Evolutionary conservation across 2,888 invertebrate genomes (phyloP).

Genomic region (Hirtodrosophila histrioides): DNA sequence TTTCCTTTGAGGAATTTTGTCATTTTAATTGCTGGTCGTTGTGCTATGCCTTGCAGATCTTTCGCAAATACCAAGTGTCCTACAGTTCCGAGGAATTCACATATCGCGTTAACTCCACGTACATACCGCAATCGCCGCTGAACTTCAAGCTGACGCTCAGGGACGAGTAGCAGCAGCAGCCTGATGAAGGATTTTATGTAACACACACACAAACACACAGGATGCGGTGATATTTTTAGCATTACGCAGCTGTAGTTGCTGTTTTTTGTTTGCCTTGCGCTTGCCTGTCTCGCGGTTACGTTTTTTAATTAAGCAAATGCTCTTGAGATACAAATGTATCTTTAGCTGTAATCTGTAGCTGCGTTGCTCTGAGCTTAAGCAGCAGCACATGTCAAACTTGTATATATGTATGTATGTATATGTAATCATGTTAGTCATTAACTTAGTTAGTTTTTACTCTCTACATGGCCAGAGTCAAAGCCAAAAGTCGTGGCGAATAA

Average conservation of each 20-base stretch:
- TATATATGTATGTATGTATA: constrained; percentile 24
- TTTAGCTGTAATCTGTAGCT: constrained; percentile 9
- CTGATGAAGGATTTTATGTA: constrained; percentile 5
- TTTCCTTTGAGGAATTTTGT: neutral
- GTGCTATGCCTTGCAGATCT: constrained; percentile 85
- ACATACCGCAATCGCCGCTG: constrained; percentile 89
- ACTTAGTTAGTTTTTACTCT: constrained; percentile 27
- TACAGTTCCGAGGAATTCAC: constrained; percentile 88
- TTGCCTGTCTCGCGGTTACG: constrained; percentile 18
- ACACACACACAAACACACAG: constrained; percentile 9
- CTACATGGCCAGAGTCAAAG: neutral
- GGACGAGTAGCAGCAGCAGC: constrained; percentile 62
- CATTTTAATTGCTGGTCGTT: constrained; percentile 22
- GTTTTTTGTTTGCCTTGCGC: constrained; percentile 13
- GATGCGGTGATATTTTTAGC: constrained; percentile 55
- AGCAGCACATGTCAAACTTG: constrained; percentile 9
- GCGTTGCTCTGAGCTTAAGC: constrained; percentile 5
- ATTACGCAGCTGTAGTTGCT: constrained; percentile 10
- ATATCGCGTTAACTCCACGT: constrained; percentile 90
- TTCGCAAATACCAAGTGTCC: constrained; percentile 89
- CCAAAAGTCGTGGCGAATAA: constrained; percentile 56
- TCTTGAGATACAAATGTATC: constrained; percentile 44
- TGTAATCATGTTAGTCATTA: constrained; percentile 36
- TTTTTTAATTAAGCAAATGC: constrained; percentile 71
- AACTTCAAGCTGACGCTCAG: constrained; percentile 87